phyloP scores from a whole-genome alignment of 2,113 vertebrate species.

The Nannobrachium achirus region DNA sequence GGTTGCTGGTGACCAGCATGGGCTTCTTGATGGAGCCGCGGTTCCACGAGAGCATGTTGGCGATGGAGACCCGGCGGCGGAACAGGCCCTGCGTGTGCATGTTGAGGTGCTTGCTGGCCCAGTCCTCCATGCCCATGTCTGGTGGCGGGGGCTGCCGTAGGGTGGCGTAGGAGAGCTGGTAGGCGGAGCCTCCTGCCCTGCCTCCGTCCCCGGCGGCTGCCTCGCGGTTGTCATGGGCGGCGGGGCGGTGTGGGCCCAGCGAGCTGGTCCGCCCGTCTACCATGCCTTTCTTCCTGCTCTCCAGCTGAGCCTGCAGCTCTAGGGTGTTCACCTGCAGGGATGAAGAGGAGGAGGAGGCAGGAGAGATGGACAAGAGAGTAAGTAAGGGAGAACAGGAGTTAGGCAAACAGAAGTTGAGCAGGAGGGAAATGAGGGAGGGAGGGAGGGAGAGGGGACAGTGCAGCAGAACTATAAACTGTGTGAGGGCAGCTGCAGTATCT shows the following conservation, averaged over 20 bases:
- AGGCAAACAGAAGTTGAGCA: conserved; percentile 7
- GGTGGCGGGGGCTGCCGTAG: conserved; percentile 84
- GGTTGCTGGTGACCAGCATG: conserved; percentile 90
- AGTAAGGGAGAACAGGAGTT: conserved; percentile 18
- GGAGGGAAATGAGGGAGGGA: conserved; percentile 1
- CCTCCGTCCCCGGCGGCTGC: conserved; percentile 48
- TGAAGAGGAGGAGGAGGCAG: neutral
- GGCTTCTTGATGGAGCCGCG: conserved; percentile 90
- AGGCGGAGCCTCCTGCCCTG: conserved; percentile 56
- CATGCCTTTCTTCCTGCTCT: conserved; percentile 73
- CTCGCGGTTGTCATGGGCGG: conserved; percentile 59
- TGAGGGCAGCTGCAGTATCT: conserved; percentile 40
- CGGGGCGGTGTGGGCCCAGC: conserved; percentile 67
- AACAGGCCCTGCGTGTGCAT: conserved; percentile 92
- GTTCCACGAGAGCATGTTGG: conserved; percentile 93
- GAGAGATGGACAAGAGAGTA: neutral
- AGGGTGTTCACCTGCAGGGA: conserved; percentile 73
- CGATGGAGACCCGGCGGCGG: conserved; percentile 87
- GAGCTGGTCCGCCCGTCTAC: conserved; percentile 61
- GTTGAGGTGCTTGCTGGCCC: conserved; percentile 93
- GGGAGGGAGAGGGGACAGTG: conserved; percentile 2
- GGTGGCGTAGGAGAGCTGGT: conserved; percentile 80
- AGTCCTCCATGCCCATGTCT: conserved; percentile 87
- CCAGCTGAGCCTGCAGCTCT: conserved; percentile 77
- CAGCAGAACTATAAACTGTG: conserved; percentile 29